A percentile compares a stretch with the other conserved stretches of the same genome.
Evolutionary conservation across 1,140 invertebrate genomes (phyloP).

Genomic region (Euwallacea similis): DNA sequence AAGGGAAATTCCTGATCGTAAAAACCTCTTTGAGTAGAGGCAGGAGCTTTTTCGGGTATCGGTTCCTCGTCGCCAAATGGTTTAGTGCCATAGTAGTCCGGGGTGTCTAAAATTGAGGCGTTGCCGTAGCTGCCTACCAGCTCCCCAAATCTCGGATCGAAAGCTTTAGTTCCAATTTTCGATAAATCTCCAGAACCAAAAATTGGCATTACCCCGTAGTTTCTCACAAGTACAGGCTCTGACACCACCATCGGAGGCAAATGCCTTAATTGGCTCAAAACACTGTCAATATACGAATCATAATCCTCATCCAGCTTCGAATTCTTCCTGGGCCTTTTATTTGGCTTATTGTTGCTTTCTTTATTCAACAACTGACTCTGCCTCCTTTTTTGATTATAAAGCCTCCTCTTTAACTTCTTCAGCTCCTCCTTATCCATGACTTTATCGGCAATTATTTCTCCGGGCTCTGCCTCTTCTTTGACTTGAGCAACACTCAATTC

Average conservation of each 20-base stretch:
- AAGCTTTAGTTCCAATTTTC: conserved; percentile 70
- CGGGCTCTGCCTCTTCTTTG: conserved; percentile 60
- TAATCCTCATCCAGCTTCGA: conserved; percentile 89
- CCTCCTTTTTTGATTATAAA: conserved; percentile 81
- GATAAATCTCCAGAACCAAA: conserved; percentile 79
- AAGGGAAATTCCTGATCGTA: conserved; percentile 92
- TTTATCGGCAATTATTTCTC: conserved; percentile 44
- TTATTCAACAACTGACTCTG: conserved; percentile 61
- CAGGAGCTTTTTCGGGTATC: conserved; percentile 67
- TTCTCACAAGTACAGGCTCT: conserved; percentile 83
- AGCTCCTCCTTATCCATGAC: conserved; percentile 60
- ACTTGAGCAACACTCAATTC: conserved; percentile 55
- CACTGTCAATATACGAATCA: conserved; percentile 84
- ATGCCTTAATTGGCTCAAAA: conserved; percentile 81
- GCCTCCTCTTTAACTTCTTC: conserved; percentile 77
- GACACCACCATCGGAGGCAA: conserved; percentile 83
- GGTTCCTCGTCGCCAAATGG: conserved; percentile 79
- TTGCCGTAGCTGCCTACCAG: conserved; percentile 78
- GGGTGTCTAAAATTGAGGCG: conserved; percentile 67
- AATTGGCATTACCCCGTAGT: conserved; percentile 77
- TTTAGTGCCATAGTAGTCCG: conserved; percentile 80
- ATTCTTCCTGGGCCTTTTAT: conserved; percentile 80
- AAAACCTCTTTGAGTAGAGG: conserved; percentile 84
- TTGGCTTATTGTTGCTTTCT: conserved; percentile 59
- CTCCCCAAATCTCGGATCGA: conserved; percentile 72